These are phyloP conservation scores for Eupsilia transversa DNA, from an alignment of 2,888 invertebrate species.

Conservation along the genomic window DNA sequence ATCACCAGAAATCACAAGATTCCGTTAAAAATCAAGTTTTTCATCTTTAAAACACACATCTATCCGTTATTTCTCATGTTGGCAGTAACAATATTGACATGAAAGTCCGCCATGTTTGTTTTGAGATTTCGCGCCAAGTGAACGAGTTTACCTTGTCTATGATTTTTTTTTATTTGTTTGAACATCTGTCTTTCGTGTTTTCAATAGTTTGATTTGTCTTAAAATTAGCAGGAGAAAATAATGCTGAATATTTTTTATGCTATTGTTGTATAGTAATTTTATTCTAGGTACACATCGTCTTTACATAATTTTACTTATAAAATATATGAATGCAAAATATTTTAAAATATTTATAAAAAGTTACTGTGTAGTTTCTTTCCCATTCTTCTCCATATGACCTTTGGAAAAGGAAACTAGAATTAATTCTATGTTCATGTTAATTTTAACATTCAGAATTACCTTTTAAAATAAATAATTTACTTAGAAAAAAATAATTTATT, in stretches of 20 bases:
- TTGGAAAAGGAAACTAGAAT: no score
- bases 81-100: constrained; percentile 60
- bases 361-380: no score
- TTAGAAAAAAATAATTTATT: neutral
- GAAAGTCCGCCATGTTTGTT: constrained; percentile 66
- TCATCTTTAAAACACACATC: constrained; percentile 38
- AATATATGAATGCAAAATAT: no score
- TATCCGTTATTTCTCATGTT: constrained; percentile 57
- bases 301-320: no score
- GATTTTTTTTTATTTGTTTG: constrained; percentile 53
- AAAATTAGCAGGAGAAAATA: neutral
- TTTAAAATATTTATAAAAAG: no score
- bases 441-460: no score
- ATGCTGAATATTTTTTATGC: neutral
- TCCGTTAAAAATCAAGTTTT: constrained; percentile 59
- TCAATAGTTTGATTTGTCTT: constrained; percentile 24
- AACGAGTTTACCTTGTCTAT: constrained; percentile 59
- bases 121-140: constrained; percentile 67
- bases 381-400: no score
- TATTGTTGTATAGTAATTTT: no score
- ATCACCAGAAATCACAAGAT: constrained; percentile 26
- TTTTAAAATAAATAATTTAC: neutral
- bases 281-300: no score
- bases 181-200: constrained; percentile 49
- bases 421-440: no score